phyloP scores from a whole-genome alignment of 2,888 invertebrate genomes.

The Plebejus melissa region DNA sequence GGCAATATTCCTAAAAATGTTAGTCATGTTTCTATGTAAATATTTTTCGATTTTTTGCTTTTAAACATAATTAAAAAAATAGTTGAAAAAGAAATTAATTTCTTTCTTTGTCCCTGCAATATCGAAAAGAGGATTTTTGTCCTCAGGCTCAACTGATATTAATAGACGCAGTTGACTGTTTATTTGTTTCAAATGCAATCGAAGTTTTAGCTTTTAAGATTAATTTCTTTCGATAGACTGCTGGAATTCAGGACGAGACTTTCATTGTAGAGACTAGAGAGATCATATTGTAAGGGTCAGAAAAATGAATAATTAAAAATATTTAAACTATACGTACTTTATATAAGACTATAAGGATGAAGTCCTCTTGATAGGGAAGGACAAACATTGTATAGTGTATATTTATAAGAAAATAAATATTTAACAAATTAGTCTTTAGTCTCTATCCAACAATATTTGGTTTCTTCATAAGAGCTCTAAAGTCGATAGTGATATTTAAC shows the following conservation, averaged over 20 bases:
- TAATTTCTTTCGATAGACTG: neutral
- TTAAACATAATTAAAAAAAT: neutral
- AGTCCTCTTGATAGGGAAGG: too few relatives aligned
- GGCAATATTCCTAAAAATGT: neutral
- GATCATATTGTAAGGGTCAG: neutral
- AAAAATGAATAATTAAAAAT: neutral
- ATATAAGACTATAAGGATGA: too few relatives aligned
- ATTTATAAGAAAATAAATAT: too few relatives aligned
- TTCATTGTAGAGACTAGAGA: neutral
- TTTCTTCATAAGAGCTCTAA: neutral
- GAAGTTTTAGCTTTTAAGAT: constrained; percentile 50
- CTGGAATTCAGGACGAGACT: neutral
- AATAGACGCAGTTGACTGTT: constrained; percentile 73
- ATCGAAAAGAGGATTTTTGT: constrained; percentile 51
- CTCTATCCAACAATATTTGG: neutral
- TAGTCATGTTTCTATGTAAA: neutral
- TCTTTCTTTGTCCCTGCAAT: constrained; percentile 71
- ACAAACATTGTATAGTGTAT: too few relatives aligned
- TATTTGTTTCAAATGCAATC: constrained; percentile 59
- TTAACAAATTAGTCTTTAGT: neutral
- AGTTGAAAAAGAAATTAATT: constrained; percentile 58
- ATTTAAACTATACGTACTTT: neutral
- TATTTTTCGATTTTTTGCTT: neutral
- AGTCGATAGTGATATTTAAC: neutral
- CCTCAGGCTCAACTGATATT: constrained; percentile 65